Conservation (phyloP, 35 echinoderm and acorn worm genomes). For the Nesometra sesokonis region DNA sequence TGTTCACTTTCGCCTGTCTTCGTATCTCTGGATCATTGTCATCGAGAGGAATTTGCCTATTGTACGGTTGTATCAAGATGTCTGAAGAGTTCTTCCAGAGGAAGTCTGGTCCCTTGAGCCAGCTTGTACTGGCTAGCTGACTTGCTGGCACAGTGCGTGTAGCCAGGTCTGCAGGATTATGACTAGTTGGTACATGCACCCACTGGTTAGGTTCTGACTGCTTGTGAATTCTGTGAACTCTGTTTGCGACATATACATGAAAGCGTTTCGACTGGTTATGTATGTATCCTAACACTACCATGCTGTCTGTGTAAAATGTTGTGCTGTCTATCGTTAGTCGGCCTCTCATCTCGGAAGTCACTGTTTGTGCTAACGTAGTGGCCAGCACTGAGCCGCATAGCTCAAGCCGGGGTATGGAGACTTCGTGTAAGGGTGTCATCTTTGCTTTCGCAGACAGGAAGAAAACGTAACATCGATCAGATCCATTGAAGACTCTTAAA, state of each 20-base stretch:
- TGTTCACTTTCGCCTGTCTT: background rate
- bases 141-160: background rate
- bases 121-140: background rate
- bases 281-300: constrained; percentile 28
- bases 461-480: background rate
- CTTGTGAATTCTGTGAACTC: constrained; percentile 38
- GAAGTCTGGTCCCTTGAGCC: constrained; percentile 46
- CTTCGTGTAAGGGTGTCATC: background rate
- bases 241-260: constrained; percentile 37
- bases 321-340: background rate
- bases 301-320: constrained; percentile 28
- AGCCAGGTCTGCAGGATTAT: constrained; percentile 26
- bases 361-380: background rate
- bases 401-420: background rate
- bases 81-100: background rate
- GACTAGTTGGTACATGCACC: constrained; percentile 14
- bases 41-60: background rate
- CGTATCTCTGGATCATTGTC: constrained; percentile 36
- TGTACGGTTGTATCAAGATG: too few species aligned
- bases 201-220: constrained; percentile 22
- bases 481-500: background rate
- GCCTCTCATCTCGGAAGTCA: background rate
- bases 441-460: background rate
- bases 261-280: constrained; percentile 33
- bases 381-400: background rate